A percentile compares a stretch with the other conserved stretches of the same genome.
phyloP scores from a whole-genome alignment of 2,113 vertebrate genomes.

The Rhegmatorhina hoffmannsi region DNA sequence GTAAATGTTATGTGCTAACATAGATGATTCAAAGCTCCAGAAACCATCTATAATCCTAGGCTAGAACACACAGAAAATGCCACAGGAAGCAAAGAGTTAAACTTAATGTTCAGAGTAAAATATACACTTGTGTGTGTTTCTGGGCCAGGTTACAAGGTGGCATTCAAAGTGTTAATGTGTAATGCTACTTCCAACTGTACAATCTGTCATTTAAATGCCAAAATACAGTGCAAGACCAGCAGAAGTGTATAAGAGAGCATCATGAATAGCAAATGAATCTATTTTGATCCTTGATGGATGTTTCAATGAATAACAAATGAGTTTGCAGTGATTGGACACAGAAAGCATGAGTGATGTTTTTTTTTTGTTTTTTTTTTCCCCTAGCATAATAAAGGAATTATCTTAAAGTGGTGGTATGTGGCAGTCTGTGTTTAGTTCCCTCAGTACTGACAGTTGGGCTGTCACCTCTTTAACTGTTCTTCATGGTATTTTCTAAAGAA shows the following conservation, averaged over 20 bases:
- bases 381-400: neutral
- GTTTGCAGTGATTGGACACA: constrained; percentile 40
- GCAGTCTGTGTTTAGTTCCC: neutral
- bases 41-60: neutral
- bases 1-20: neutral
- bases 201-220: constrained; percentile 15
- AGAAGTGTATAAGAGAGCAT: constrained; percentile 41
- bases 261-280: constrained; percentile 68
- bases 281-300: constrained; percentile 67
- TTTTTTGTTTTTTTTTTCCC: neutral
- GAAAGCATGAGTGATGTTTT: neutral
- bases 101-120: neutral
- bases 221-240: constrained; percentile 48
- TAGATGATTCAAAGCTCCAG: neutral
- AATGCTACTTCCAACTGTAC: neutral
- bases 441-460: neutral
- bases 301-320: constrained; percentile 69
- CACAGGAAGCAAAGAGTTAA: neutral
- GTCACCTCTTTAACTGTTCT: neutral
- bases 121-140: neutral
- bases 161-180: constrained; percentile 25
- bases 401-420: neutral
- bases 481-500: neutral
- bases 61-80: neutral
- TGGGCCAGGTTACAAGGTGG: neutral